Base-by-base conservation (phyloP, 1,140 invertebrate species). In the Drepana arcuata region DNA sequence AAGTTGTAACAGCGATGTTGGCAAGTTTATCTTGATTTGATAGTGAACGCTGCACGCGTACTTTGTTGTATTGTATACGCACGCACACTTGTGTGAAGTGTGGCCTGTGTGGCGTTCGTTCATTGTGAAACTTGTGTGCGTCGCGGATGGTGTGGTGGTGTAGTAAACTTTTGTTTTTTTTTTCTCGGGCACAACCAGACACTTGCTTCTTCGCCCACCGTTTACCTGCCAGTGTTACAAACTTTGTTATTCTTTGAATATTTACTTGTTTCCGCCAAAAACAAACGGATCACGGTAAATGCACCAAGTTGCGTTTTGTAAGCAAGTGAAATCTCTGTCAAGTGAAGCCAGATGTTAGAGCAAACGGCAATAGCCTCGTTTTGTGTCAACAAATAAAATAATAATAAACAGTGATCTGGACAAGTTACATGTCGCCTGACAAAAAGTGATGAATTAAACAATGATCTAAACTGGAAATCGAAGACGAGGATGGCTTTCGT, bases 381-480 rank as follows among this genome's bases (percentile, higher is more conserved):
- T 66, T 49, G 63, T 73, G 71, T 74, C 65, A 72, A 78, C 69
- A 77, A 77, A 73, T 61, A 57, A 77, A 77, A 73, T 61, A 57
- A 64, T 64, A 57, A 66, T 64, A 80, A 74, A 78, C 69, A 74
- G 73, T 81, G 71, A 54, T 70, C 48, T 38, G 57, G 59, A 73
- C 70, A 56, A 73, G 66, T 63, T 70, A 50, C 52, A 60, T 41
- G 43, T 27, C 15, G 45, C 49, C 40, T 40, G 16, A n/a, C 46
- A 72, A 68, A 67, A 69, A 70, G 59, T 74, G 73, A 68, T 79
- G 64, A 73, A 68, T 72, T 73, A 72, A 64, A 79, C 68, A 65
- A 71, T 71, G 54, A 37, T 54, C 47, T 72, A 62, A 73, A 78
- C 69, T 72, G 73, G 68, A 65, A 65, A 60, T 58, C 49, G 58